Base-by-base conservation (phyloP, 2,888 invertebrate genomes). In the Andrena bicolor region DNA sequence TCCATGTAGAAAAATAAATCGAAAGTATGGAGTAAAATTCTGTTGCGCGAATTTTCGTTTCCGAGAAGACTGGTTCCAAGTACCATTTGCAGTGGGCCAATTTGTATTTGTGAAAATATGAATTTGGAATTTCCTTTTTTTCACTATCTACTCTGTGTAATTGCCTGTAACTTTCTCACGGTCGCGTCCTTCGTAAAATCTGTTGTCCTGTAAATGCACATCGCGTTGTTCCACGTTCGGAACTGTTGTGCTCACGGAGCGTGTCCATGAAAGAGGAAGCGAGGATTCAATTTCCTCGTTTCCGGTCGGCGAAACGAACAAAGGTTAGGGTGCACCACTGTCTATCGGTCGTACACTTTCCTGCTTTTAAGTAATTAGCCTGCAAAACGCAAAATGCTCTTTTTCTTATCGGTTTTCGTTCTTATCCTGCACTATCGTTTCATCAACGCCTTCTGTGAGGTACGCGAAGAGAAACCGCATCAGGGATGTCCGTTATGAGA, bases 211-310 rank as follows among this genome's bases (percentile, higher is more conserved):
- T 4, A 56, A 72, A 20, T 20, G 48, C 49, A 30, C 30, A 20
- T 48, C 10, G 35, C 1, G 35, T 32, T 60, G 64, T 58, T 76
- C 26, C 23, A 49, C 64, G 76, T 72, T 79, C 49, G 69, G 77
- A 86, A 77, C 72, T 53, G 80, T 10, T 56, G 63, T 78, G 86
- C 63, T 82, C 74, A 84, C 84, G 48, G 53, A 76, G 86, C 87
- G 87, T 88, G 78, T 82, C 87, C 76, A 28, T 76, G 65, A 35
- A 20, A 61, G 80, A 82, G 88, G 88, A 88, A 88, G 76, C 83
- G 83, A 79, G 86, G 74, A 83, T 89, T 89, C 88, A 83, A 87
- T 89, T 89, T 87, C 83, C 84, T 76, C 74, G 80, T 80, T 88
- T 88, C 87, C 87, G 84, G 82, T 77, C 76, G 76, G 58, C 28